Evolutionary conservation across 1,140 invertebrate genomes (phyloP).

Genomic region (Scaptomyza graminum): DNA sequence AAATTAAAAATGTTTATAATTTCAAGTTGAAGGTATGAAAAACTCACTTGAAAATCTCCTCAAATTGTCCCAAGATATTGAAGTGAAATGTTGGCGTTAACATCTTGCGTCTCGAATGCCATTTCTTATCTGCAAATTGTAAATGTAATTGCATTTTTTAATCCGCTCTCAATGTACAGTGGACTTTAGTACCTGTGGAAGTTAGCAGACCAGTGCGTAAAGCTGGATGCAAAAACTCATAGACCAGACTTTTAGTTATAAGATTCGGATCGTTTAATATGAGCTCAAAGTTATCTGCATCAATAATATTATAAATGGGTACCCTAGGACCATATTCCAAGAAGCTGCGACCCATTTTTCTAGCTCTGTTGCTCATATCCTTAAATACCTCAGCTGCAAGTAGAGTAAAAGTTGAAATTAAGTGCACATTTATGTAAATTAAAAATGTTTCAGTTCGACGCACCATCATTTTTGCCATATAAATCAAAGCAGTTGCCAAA

Average conservation of each 20-base stretch:
- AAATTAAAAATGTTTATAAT: background rate
- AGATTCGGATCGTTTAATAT: slow-evolving; percentile 67
- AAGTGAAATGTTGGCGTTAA: slow-evolving; percentile 96
- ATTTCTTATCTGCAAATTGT: slow-evolving; percentile 86
- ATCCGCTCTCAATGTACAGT: background rate
- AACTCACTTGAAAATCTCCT: slow-evolving; percentile 88
- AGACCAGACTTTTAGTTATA: slow-evolving; percentile 66
- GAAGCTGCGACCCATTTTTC: slow-evolving; percentile 34
- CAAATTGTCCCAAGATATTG: slow-evolving; percentile 91
- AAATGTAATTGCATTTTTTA: background rate
- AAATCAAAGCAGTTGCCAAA: slow-evolving; percentile 50
- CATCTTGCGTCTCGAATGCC: slow-evolving; percentile 91
- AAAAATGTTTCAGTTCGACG: background rate
- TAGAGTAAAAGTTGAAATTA: background rate
- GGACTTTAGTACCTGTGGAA: slow-evolving; percentile 84
- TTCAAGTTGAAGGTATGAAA: background rate
- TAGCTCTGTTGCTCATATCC: slow-evolving; percentile 11
- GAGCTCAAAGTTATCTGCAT: slow-evolving; percentile 60
- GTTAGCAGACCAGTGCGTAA: slow-evolving; percentile 88
- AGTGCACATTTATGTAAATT: background rate
- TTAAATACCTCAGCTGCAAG: slow-evolving; percentile 41
- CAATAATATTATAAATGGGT: slow-evolving; percentile 63
- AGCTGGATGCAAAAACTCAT: slow-evolving; percentile 87
- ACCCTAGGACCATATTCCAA: slow-evolving; percentile 51
- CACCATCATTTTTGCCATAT: slow-evolving; percentile 27